Evolutionary conservation across 2,113 vertebrate genomes (phyloP), one percentile per base, ranked within the genome.

Genomic region (Hydrolagus affinis): DNA sequence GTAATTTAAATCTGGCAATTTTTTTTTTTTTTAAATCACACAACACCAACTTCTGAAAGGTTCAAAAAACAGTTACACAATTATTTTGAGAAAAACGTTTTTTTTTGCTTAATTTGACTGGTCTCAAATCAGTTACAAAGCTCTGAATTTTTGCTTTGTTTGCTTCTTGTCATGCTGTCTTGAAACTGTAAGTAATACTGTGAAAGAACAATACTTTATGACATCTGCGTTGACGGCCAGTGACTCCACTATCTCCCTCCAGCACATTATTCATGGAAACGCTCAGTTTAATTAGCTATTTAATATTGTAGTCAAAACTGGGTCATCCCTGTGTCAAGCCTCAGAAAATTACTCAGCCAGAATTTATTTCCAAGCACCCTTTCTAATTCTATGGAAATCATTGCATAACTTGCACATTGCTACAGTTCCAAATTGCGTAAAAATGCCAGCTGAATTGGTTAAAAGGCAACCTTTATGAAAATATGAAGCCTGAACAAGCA

Each of bases 231-330:
- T 85, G 88, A 90, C 89, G 91, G 87, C 88, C 91, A 90, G 86
- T 88, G 88, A 90, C 87, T 90, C n/a, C 86, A 86, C 88, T 86
- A 86, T 89, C 86, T 88, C 86, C 93, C 88, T 88, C 87, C 72
- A 89, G 87, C 88, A 87, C 86, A 90, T 87, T 90, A 87, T 91
- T 92, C 90, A 87, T 74, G 88, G 87, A 91, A 87, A 91, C 90
- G 86, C 85, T 90, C 86, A 75, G 86, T 93, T 92, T 93, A 93
- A 93, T 94, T 93, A 93, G 89, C 85, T 86, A 88, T 64, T 83
- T 87, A 77, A 87, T 62, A 91, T 90, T 90, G 87, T 91, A 89
- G 85, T 9, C 88, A 77, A 86, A 90, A 89, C 76, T 86, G 87
- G 88, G 89, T 90, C 86, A 88, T 86, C 90, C 88, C 89, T 90